These are phyloP conservation scores for Nasua narica DNA, from an alignment of 2,797 vertebrate species.

Conservation along the genomic window DNA sequence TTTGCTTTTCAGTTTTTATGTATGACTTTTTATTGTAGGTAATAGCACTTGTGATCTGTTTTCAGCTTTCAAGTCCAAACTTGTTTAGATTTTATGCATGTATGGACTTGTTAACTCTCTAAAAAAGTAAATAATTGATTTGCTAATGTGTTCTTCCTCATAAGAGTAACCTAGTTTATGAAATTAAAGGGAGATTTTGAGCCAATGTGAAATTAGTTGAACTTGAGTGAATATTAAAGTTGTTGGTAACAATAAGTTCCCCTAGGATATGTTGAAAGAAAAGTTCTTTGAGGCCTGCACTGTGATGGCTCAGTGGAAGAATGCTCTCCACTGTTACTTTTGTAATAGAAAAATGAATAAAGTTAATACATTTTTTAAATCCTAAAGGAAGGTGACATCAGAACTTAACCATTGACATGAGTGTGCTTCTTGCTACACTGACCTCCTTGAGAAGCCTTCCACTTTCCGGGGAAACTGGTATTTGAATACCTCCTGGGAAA, in stretches of 20 bases:
- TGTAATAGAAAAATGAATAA: background rate
- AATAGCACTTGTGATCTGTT: conserved; percentile 19
- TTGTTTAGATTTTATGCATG: conserved; percentile 61
- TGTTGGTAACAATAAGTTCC: background rate
- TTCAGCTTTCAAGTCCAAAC: conserved; percentile 60
- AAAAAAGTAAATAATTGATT: conserved; percentile 55
- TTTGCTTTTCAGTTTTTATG: conserved; percentile 38
- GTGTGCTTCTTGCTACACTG: background rate
- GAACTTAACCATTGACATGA: background rate
- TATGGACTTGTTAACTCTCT: conserved; percentile 52
- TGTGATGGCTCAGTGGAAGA: background rate
- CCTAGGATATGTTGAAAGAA: background rate
- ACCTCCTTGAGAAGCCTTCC: background rate
- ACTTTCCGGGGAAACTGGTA: background rate
- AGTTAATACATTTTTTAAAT: background rate
- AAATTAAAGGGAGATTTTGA: conserved; percentile 44
- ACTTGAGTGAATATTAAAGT: background rate
- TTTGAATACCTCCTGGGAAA: background rate
- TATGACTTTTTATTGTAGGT: conserved; percentile 9
- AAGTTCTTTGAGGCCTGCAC: background rate
- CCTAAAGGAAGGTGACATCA: background rate
- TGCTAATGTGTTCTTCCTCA: conserved; percentile 40
- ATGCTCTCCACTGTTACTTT: background rate
- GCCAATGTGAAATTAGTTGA: background rate
- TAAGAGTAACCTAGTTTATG: conserved; percentile 11